These are phyloP conservation scores for Drosophila kohkoa DNA, from an alignment of 1,140 invertebrate species.

Conservation along the genomic window DNA sequence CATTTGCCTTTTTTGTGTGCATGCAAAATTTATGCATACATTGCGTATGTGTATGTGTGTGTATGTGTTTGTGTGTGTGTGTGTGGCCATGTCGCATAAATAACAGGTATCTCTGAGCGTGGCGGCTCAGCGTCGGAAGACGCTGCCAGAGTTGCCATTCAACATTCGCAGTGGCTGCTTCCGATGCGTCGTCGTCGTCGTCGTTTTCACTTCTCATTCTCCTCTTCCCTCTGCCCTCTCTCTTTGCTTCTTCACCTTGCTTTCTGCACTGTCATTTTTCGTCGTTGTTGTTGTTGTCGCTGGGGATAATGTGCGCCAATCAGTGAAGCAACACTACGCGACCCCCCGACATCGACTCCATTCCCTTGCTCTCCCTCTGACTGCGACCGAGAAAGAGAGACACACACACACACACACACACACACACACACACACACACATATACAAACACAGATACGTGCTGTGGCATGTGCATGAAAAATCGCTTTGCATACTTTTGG, in stretches of 20 bases:
- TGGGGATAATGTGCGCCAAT: constrained; percentile 74
- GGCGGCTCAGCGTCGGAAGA: constrained; percentile 44
- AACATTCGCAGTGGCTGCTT: constrained; percentile 33
- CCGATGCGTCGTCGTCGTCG: constrained; percentile 22
- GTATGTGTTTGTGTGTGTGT: constrained; percentile 20
- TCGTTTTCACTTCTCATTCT: too few species aligned
- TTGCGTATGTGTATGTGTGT: constrained; percentile 26
- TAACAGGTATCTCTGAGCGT: constrained; percentile 38
- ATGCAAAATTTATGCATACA: constrained; percentile 64
- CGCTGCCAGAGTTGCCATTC: constrained; percentile 26
- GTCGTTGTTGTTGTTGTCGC: constrained; percentile 35
- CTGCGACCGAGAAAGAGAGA: not conserved
- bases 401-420: too few species aligned
- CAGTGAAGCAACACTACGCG: constrained; percentile 37
- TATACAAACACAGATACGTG: not conserved
- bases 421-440: not conserved
- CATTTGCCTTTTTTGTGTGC: constrained; percentile 3
- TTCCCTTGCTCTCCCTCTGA: not conserved
- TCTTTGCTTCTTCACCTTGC: constrained; percentile 1
- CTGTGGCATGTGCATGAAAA: constrained; percentile 71
- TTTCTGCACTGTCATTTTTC: constrained; percentile 21
- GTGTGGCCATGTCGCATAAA: constrained; percentile 58
- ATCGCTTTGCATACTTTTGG: constrained; percentile 74
- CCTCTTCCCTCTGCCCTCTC: not conserved
- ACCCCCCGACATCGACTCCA: not conserved